Conservation (phyloP, 2,888 invertebrate species). For the Drosophila recens region DNA sequence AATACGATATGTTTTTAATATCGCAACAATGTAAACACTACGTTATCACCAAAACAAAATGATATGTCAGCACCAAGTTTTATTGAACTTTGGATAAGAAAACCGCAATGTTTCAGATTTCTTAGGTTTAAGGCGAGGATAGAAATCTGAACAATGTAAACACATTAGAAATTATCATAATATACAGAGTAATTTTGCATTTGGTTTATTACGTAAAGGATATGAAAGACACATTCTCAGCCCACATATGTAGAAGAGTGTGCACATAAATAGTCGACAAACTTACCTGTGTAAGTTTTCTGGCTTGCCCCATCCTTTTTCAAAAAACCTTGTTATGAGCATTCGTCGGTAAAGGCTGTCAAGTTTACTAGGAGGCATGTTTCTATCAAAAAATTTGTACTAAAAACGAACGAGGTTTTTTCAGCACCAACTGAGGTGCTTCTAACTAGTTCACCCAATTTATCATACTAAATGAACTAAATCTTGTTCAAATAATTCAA, state of each 20-base stretch:
- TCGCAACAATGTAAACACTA: slow-evolving; percentile 11
- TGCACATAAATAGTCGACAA: not conserved
- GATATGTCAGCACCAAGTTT: slow-evolving; percentile 1
- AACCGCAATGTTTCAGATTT: not conserved
- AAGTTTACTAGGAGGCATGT: slow-evolving; percentile 88
- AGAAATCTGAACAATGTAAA: not conserved
- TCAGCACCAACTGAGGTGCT: slow-evolving; percentile 24
- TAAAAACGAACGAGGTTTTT: slow-evolving; percentile 24
- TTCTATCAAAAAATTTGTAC: slow-evolving; percentile 34
- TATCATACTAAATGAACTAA: slow-evolving; percentile 17
- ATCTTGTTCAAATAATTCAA: not conserved
- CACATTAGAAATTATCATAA: not conserved
- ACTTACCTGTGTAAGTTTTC: slow-evolving; percentile 93
- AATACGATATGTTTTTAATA: slow-evolving; percentile 18
- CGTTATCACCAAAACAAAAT: slow-evolving; percentile 29
- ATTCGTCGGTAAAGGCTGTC: slow-evolving; percentile 94
- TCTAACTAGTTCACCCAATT: slow-evolving; percentile 25
- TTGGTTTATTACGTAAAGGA: slow-evolving; percentile 41
- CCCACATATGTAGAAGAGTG: slow-evolving; percentile 2
- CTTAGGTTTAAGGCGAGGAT: not conserved
- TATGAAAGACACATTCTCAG: slow-evolving; percentile 6
- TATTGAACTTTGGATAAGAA: slow-evolving; percentile 20
- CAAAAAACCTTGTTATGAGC: slow-evolving; percentile 95
- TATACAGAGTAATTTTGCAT: not conserved
- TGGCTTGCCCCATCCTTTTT: slow-evolving; percentile 98